Percentiles rank a stretch among this genome's conserved stretches.
Evolutionary conservation across 2,113 vertebrate species (phyloP).

Genomic region (Cygnus atratus): DNA sequence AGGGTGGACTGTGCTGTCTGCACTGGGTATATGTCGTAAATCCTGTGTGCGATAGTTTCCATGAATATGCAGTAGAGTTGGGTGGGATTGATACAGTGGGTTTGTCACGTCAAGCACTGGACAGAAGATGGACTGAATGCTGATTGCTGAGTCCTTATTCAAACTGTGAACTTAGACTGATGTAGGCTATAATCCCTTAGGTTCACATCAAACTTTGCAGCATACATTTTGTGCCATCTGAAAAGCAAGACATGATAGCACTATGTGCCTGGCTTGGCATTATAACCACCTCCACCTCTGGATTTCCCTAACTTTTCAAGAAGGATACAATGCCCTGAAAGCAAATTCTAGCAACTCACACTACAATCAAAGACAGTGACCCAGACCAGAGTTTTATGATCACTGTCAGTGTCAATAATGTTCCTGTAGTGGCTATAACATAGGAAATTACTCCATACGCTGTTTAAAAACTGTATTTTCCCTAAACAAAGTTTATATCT

Average conservation of each 20-base stretch:
- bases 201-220: neutral
- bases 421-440: neutral
- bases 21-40: neutral
- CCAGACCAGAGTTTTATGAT: neutral
- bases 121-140: neutral
- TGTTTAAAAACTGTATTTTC: neutral
- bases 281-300: neutral
- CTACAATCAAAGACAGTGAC: neutral
- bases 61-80: neutral
- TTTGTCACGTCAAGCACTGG: neutral
- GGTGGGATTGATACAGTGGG: neutral
- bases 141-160: neutral
- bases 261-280: neutral
- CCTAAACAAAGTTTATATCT: neutral
- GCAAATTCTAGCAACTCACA: neutral
- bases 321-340: neutral
- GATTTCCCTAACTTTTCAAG: neutral
- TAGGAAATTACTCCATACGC: neutral
- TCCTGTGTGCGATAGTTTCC: neutral
- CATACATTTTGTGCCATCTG: neutral
- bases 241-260: neutral
- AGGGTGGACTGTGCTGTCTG: neutral
- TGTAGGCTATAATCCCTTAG: neutral
- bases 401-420: neutral
- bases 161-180: neutral